Conservation (phyloP, 2,888 invertebrate genomes). For the Acheta domesticus region DNA sequence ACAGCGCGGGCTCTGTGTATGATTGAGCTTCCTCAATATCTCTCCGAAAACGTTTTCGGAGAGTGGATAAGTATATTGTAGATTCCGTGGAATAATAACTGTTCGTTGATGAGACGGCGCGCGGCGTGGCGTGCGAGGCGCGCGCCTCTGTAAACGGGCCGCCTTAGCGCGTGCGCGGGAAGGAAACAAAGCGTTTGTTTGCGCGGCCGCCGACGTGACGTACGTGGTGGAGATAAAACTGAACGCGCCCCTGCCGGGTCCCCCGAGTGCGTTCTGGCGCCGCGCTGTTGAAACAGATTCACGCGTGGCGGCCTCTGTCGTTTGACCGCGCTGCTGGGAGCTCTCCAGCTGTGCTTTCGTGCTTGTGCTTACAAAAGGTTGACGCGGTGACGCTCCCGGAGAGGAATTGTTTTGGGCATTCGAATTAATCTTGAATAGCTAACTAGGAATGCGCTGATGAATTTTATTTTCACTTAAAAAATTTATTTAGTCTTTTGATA, state of each 20-base stretch:
- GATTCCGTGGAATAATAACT: background rate
- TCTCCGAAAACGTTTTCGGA: background rate
- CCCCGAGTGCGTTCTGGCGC: background rate
- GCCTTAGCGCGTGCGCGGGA: background rate
- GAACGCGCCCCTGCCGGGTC: background rate
- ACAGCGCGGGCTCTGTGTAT: background rate
- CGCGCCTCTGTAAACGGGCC: background rate
- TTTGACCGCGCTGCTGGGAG: too few relatives aligned
- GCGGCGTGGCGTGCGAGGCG: background rate
- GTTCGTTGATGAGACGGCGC: background rate
- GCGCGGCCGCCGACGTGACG: background rate
- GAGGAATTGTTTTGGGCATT: too few relatives aligned
- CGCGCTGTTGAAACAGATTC: background rate
- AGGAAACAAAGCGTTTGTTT: background rate
- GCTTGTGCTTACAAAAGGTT: too few relatives aligned
- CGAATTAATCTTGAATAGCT: too few relatives aligned
- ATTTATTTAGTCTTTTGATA: too few relatives aligned
- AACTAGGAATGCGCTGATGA: too few relatives aligned
- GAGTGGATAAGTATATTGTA: background rate
- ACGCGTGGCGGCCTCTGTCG: too few relatives aligned
- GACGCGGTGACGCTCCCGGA: too few relatives aligned
- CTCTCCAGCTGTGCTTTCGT: too few relatives aligned
- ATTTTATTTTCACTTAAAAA: too few relatives aligned
- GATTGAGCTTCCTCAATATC: background rate
- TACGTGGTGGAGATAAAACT: background rate